Base-by-base conservation (phyloP, 1,140 invertebrate genomes). In the Drosophila lacteicornis region DNA sequence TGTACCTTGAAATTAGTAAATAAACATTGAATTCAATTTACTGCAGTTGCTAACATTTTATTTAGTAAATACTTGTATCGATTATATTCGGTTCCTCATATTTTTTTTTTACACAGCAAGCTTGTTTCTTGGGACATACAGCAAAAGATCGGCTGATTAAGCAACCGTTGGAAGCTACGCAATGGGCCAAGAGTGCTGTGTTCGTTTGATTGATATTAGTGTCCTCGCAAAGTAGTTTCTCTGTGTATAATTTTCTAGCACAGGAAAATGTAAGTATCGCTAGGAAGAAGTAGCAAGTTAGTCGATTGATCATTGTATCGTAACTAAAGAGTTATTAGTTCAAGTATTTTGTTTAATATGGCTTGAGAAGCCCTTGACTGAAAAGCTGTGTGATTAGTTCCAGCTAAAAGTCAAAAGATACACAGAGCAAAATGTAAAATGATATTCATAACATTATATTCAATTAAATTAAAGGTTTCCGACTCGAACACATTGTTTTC, bases 101-200 rank as follows among this genome's bases (percentile, higher is more conserved):
- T 50, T 62, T 17, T 15, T 62, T 17, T 15, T 51, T 50, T 1
- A 25, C 59, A 50, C 46, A 62, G 17, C 46, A 51, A 12, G 50
- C 46, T 27, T 62, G 9, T 0, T 30, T 7, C 4, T 42, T 19
- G 1, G 11, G 36, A 40, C 33, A 51, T 12, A 1, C 1, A 25
- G 22, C 46, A 4, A 50, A 19, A 12, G 1, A 3, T 17, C 59
- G 36, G 4, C 2, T 1, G 3, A 40, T 49, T 4, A 25, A 50
- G 19, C 45, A 61, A 4, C 50, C 59, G 0, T 15, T 0, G 11
- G 33, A 0, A 2, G 11, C 3, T 2, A 62, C 3, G n/a, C 47
- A 51, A 7, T 8, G 5, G 5, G 33, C 46, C 13, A 62, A 11
- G 9, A 62, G 22, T 15, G 33, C n/a, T 13, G 46, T 1, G 12